These are phyloP conservation scores for Drosophila bunnanda DNA, from an alignment of 2,888 invertebrate species.

Conservation along the genomic window DNA sequence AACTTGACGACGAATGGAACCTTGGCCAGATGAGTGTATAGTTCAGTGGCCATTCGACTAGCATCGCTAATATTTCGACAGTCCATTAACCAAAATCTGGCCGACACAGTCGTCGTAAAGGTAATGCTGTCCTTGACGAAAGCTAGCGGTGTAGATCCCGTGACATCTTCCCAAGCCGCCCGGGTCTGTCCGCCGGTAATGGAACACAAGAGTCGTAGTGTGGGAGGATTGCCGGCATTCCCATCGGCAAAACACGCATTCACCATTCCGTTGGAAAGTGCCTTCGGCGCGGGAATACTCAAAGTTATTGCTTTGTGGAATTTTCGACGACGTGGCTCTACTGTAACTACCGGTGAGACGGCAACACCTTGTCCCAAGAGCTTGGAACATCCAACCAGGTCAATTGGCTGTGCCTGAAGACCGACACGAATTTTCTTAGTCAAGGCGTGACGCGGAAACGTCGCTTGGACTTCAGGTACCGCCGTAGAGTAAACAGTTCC, in stretches of 20 bases:
- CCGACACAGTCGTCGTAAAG: slow-evolving; percentile 99
- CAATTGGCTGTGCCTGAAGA: slow-evolving; percentile 97
- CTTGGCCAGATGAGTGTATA: slow-evolving; percentile 93
- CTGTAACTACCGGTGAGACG: slow-evolving; percentile 98
- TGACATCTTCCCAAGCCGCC: slow-evolving; percentile 99
- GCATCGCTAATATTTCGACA: slow-evolving; percentile 97
- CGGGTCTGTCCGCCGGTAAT: slow-evolving; percentile 98
- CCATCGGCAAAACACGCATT: slow-evolving; percentile 93
- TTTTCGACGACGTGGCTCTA: slow-evolving; percentile 98
- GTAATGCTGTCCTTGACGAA: slow-evolving; percentile 98
- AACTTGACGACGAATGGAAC: slow-evolving; percentile 99
- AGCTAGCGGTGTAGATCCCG: slow-evolving; percentile 98
- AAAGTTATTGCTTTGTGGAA: slow-evolving; percentile 99
- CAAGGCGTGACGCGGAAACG: slow-evolving; percentile 97
- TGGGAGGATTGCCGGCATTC: slow-evolving; percentile 90
- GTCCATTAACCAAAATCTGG: slow-evolving; percentile 99
- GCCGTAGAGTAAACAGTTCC: slow-evolving; percentile 97
- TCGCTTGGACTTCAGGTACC: slow-evolving; percentile 93
- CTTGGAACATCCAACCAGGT: slow-evolving; percentile 92
- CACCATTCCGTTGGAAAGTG: slow-evolving; percentile 89
- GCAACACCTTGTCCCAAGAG: slow-evolving; percentile 97
- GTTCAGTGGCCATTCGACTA: slow-evolving; percentile 97
- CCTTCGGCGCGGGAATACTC: slow-evolving; percentile 94
- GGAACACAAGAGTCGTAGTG: slow-evolving; percentile 95
- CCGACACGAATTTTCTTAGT: slow-evolving; percentile 99